Evolutionary conservation across 2,888 invertebrate genomes (phyloP), one percentile per base, ranked within the genome.

Genomic region (Pterostichus madidus): DNA sequence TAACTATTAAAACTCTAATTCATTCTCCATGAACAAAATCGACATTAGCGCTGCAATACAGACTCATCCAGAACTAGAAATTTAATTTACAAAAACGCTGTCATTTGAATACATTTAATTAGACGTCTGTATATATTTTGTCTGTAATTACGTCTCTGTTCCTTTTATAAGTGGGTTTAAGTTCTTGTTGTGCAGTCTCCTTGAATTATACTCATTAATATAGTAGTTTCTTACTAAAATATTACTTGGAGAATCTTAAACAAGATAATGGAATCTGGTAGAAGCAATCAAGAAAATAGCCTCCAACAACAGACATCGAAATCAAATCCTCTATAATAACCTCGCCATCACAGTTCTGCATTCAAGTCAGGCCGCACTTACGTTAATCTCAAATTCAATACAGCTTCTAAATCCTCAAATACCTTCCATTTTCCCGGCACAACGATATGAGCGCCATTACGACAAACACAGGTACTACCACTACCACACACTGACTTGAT

Each of bases 331-430:
- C n/a, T 13, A 49, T 75, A 52, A 75, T 31, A 52, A 31, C 49
- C 52, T 75, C 52, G 75, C 13, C 73, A 73, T 44, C 46, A 73
- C 49, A 73, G 15, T 24, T 13, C 32, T 31, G 52, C 75, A 32
- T 75, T 31, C 52, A 75, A 75, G 75, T 53, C 53, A 75, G 52
- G 13, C 52, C 24, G 46, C 46, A 46, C 15, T 46, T 11, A 24
- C 71, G 31, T 31, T 75, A 75, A 75, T 75, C 53, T 13, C 24
- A 53, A 52, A 75, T 53, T 75, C 75, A 75, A 75, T 75, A 75
- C 49, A 75, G 24, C 75, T 32, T 24, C 52, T 52, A 52, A 52
- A 53, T 49, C 75, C 49, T 32, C 75, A 52, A 49, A 75, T 52
- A 75, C n/a, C 75, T 46, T 31, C n/a, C 11, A 8, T 31, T 24